Conservation (phyloP, 2,888 invertebrate genomes). For the Drosophila quasianomalipes region DNA sequence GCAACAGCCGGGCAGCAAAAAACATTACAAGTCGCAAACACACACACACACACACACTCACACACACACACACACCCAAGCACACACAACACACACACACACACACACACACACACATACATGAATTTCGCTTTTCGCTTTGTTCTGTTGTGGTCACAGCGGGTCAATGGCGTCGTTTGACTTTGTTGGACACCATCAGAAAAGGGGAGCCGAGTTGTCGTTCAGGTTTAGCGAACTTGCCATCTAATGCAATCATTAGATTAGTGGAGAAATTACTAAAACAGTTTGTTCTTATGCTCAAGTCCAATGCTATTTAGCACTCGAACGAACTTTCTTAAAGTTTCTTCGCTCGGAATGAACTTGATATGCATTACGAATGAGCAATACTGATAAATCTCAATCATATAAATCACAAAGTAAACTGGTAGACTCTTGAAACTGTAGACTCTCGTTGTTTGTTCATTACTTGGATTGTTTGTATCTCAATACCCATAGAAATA, state of each 20-base stretch:
- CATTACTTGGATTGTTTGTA: neutral
- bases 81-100: neutral
- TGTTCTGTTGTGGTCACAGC: constrained; percentile 59
- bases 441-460: neutral
- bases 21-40: constrained; percentile 38
- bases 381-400: neutral
- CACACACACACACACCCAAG: neutral
- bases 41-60: neutral
- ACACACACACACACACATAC: neutral
- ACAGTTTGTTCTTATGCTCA: constrained; percentile 15
- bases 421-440: neutral
- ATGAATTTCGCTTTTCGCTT: constrained; percentile 20
- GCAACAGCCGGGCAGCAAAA: constrained; percentile 25
- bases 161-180: constrained; percentile 68
- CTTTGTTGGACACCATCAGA: constrained; percentile 26
- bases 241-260: constrained; percentile 49
- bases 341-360: constrained; percentile 3
- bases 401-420: neutral
- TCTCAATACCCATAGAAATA: neutral
- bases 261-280: constrained; percentile 39
- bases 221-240: constrained; percentile 34
- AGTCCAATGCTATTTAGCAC: constrained; percentile 18
- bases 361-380: constrained; percentile 11
- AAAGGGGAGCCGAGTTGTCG: constrained; percentile 3
- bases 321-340: constrained; percentile 14